These are phyloP conservation scores for Caenorhabditis sp. DNA, from an alignment of 2,888 invertebrate species.

Conservation along the genomic window DNA sequence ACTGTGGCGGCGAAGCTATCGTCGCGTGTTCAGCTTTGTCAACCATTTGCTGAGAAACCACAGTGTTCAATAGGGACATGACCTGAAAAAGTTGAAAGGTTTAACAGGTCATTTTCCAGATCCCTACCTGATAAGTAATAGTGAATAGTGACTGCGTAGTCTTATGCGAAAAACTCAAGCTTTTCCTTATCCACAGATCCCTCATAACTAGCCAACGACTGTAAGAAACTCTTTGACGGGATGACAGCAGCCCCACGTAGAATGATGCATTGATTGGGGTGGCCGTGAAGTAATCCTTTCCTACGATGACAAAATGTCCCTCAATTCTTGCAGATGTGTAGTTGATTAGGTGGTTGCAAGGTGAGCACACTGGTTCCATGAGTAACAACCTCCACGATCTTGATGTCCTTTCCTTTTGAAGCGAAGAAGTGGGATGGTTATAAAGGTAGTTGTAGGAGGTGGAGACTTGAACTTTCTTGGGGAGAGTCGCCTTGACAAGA, in stretches of 20 bases:
- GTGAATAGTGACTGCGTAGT: constrained; percentile 77
- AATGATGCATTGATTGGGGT: constrained; percentile 77
- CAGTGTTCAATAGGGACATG: constrained; percentile 91
- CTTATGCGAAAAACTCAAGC: constrained; percentile 77
- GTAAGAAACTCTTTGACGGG: constrained; percentile 81
- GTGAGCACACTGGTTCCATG: constrained; percentile 81
- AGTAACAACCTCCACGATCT: constrained; percentile 81
- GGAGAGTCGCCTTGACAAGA: constrained; percentile 79
- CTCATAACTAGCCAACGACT: constrained; percentile 81
- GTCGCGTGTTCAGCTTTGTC: constrained; percentile 80
- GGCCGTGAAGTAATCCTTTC: constrained; percentile 81
- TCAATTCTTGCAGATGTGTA: constrained; percentile 80
- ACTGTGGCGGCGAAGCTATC: constrained; percentile 87
- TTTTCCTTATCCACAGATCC: constrained; percentile 80
- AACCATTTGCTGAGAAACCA: constrained; percentile 87
- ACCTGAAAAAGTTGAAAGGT: constrained; percentile 84
- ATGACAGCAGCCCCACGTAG: constrained; percentile 80
- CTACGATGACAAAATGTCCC: constrained; percentile 78
- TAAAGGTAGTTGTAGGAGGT: constrained; percentile 82
- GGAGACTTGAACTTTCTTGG: constrained; percentile 80
- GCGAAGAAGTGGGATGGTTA: constrained; percentile 71
- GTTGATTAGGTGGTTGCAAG: constrained; percentile 80
- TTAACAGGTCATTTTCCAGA: too few relatives aligned
- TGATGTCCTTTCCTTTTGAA: constrained; percentile 81
- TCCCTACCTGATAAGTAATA: constrained; percentile 81